These are phyloP conservation scores for Enteromius radiatus DNA, from an alignment of 2,797 vertebrate genomes.

Conservation along the genomic window DNA sequence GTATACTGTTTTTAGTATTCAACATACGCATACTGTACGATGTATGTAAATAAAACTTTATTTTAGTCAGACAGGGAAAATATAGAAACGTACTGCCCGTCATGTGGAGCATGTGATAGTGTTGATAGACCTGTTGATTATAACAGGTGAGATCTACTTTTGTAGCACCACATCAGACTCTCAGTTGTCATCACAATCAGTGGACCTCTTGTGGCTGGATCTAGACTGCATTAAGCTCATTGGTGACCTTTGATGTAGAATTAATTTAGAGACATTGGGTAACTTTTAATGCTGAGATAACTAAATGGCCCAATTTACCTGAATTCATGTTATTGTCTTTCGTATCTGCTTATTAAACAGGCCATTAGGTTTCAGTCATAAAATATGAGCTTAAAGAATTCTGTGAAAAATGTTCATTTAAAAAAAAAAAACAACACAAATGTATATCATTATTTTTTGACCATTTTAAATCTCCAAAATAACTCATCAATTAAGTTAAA, in stretches of 20 bases:
- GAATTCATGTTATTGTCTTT: background rate
- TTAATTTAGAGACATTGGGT: background rate
- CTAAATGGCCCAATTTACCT: background rate
- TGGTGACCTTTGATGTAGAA: background rate
- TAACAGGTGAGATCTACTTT: background rate
- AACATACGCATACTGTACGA: background rate
- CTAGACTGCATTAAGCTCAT: background rate
- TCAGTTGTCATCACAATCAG: background rate
- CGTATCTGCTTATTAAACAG: background rate
- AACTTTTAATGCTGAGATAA: background rate
- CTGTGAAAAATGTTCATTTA: background rate
- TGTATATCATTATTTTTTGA: background rate
- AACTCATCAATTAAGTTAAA: background rate
- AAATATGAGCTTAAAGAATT: background rate
- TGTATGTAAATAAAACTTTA: too few species aligned
- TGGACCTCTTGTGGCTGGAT: background rate
- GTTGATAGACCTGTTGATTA: background rate
- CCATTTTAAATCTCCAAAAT: slow-evolving; percentile 19
- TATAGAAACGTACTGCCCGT: background rate
- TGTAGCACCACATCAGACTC: background rate
- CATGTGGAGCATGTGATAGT: too few species aligned
- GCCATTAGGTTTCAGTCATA: background rate
- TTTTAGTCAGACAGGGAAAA: background rate
- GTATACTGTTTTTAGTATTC: background rate
- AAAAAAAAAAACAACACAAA: background rate